A percentile compares a stretch with the other conserved stretches of the same genome.
These are phyloP conservation scores for Cheilosia vernalis DNA, from an alignment of 2,888 invertebrate genomes.

Conservation along the genomic window DNA sequence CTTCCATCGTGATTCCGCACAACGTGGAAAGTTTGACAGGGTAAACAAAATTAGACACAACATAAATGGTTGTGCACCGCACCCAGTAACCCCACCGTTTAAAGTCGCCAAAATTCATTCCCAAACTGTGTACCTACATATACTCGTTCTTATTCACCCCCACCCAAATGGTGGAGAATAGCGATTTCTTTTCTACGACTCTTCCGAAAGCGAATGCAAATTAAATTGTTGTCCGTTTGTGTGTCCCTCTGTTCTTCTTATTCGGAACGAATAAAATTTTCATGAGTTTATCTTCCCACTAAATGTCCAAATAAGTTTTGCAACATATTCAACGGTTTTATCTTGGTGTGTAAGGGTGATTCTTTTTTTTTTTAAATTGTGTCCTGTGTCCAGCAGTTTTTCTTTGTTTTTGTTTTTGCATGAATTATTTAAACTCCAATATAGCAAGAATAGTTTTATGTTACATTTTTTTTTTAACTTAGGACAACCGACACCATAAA, in stretches of 20 bases:
- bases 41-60: too few relatives aligned
- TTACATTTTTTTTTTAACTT: conserved; percentile 21
- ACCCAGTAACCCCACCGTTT: too few relatives aligned
- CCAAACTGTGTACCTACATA: neutral
- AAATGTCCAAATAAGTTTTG: conserved; percentile 66
- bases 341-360: conserved; percentile 5
- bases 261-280: conserved; percentile 53
- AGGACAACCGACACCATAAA: conserved; percentile 31
- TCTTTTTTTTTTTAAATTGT: conserved; percentile 9
- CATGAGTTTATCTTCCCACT: conserved; percentile 63
- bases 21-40: too few relatives aligned
- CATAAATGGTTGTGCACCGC: too few relatives aligned
- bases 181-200: conserved; percentile 32
- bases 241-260: neutral
- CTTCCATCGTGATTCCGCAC: too few relatives aligned
- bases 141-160: neutral
- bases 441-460: conserved; percentile 40
- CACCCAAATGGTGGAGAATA: neutral
- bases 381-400: conserved; percentile 20
- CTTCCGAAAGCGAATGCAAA: conserved; percentile 47
- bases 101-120: neutral
- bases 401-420: conserved; percentile 23
- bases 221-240: conserved; percentile 52
- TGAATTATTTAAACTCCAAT: conserved; percentile 70
- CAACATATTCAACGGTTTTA: conserved; percentile 41